Evolutionary conservation across 2,797 vertebrate genomes (phyloP).

Genomic region (Diplodus sargus): DNA sequence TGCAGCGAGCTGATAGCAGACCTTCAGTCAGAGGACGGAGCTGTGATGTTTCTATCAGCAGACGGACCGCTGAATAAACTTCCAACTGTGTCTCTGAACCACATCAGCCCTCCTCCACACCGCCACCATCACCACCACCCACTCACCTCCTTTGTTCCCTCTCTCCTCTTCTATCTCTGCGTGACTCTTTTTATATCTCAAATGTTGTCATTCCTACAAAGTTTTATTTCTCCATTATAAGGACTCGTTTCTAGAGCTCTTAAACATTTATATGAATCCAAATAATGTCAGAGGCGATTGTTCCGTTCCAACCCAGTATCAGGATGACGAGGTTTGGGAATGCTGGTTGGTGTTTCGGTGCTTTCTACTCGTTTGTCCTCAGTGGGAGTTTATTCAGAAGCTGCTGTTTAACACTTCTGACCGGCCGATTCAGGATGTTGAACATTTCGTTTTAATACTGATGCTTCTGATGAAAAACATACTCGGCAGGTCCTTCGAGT

Average conservation of each 20-base stretch:
- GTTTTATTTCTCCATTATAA: background rate
- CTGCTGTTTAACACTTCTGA: background rate
- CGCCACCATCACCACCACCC: background rate
- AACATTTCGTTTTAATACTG: too few relatives aligned
- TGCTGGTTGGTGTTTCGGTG: background rate
- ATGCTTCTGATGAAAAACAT: too few relatives aligned
- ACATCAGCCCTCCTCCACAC: conserved; percentile 2
- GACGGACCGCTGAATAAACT: background rate
- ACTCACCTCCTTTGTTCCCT: background rate
- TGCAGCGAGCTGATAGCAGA: conserved; percentile 27
- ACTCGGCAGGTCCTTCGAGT: background rate
- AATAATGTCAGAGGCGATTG: background rate
- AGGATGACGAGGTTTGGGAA: background rate
- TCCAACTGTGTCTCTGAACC: conserved; percentile 4
- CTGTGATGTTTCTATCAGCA: conserved; percentile 33
- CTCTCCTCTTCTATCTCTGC: background rate
- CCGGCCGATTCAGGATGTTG: too few relatives aligned
- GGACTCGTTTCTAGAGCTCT: background rate
- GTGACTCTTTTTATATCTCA: background rate
- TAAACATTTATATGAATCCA: background rate
- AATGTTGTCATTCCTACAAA: background rate
- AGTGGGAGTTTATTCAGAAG: background rate
- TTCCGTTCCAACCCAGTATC: background rate
- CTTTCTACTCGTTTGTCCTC: background rate
- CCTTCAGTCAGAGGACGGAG: conserved; percentile 19